Evolutionary conservation across 2,113 vertebrate species (phyloP).

Genomic region (Chloebia gouldiae): DNA sequence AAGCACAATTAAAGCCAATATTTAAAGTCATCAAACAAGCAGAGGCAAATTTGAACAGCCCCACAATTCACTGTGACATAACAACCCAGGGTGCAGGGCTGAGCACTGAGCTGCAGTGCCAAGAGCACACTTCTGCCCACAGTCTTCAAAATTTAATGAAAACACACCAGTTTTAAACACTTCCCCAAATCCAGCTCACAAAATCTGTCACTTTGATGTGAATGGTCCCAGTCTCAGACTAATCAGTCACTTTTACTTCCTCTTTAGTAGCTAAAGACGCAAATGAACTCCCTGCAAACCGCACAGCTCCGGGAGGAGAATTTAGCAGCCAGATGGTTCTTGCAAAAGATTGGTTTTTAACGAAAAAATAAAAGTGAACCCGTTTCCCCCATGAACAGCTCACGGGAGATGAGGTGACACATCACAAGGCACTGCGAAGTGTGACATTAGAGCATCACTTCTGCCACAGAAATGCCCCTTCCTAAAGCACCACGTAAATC

Average conservation of each 20-base stretch:
- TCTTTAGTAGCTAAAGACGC: conserved; percentile 46
- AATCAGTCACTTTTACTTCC: conserved; percentile 62
- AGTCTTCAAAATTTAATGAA: conserved; percentile 35
- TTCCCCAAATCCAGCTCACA: conserved; percentile 35
- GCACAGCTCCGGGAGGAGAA: conserved; percentile 34
- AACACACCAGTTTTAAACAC: conserved; percentile 40
- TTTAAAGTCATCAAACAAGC: conserved; percentile 35
- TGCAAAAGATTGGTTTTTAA: conserved; percentile 19
- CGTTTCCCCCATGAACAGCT: neutral
- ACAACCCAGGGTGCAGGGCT: neutral
- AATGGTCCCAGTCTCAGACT: conserved; percentile 26
- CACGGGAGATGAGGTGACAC: neutral
- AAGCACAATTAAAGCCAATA: neutral
- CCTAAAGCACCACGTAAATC: neutral
- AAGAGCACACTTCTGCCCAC: neutral
- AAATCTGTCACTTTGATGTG: conserved; percentile 59
- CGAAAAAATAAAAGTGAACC: neutral
- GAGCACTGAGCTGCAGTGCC: neutral
- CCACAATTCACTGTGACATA: conserved; percentile 24
- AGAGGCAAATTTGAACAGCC: neutral
- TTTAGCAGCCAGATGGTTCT: conserved; percentile 55
- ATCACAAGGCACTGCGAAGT: neutral
- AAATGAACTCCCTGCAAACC: conserved; percentile 59
- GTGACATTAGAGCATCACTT: neutral
- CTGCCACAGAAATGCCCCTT: neutral